phyloP scores from a whole-genome alignment of 2,113 vertebrate genomes.

The Daphoenositta chrysoptera region DNA sequence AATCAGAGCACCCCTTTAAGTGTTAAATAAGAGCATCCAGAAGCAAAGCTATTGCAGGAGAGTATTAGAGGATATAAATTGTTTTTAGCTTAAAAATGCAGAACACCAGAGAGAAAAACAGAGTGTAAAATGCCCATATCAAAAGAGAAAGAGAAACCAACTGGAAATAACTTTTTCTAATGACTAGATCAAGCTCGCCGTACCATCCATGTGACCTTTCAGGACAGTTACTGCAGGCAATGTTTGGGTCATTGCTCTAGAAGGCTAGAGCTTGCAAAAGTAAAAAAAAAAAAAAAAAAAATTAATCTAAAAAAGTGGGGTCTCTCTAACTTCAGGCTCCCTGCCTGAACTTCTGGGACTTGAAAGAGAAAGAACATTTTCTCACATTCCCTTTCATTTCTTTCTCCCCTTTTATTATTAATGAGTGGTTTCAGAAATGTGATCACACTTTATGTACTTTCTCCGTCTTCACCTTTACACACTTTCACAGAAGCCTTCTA shows the following conservation, averaged over 20 bases:
- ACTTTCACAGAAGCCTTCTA: not conserved
- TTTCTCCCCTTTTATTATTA: conserved; percentile 31
- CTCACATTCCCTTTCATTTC: conserved; percentile 48
- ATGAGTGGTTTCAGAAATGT: not conserved
- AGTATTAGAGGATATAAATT: not conserved
- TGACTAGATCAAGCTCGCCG: not conserved
- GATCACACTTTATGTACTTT: not conserved
- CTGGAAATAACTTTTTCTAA: conserved; percentile 11
- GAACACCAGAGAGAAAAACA: not conserved
- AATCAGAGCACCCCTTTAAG: not conserved
- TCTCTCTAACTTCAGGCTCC: not conserved
- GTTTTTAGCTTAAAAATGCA: conserved; percentile 40
- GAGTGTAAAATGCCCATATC: not conserved
- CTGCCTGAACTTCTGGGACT: not conserved
- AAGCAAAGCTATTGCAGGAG: not conserved
- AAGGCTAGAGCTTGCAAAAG: not conserved
- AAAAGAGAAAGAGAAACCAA: conserved; percentile 33
- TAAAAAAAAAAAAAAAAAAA: not conserved
- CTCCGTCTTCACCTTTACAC: not conserved
- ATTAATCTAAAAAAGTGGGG: not conserved
- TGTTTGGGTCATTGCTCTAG: conserved; percentile 7
- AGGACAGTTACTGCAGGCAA: conserved; percentile 33
- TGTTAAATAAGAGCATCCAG: not conserved
- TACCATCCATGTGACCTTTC: conserved; percentile 16
- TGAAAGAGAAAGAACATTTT: conserved; percentile 34